Percentiles rank a stretch among this genome's conserved stretches.
Conservation (phyloP, 35 echinoderm and acorn worm genomes). For the Diadema setosum region DNA sequence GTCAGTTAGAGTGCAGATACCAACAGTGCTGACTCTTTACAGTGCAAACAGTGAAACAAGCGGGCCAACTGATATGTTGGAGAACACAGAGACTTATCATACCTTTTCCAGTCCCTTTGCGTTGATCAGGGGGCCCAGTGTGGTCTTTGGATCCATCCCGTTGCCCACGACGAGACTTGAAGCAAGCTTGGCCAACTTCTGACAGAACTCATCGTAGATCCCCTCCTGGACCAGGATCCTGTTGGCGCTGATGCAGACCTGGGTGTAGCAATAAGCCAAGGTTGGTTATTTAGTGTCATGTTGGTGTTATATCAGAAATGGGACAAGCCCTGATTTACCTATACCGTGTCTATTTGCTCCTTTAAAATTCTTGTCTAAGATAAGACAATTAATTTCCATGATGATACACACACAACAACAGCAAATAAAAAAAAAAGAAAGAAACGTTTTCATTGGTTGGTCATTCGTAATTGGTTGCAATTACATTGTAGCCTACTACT, state of each 20-base stretch:
- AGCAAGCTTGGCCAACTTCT: constrained; percentile 37
- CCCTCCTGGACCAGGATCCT: constrained; percentile 78
- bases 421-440: too few species aligned
- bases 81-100: too few species aligned
- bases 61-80: too few species aligned
- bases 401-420: too few species aligned
- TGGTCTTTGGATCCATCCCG: constrained; percentile 63
- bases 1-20: too few species aligned
- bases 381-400: not conserved
- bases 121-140: constrained; percentile 95
- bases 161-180: constrained; percentile 70
- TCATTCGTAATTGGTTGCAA: too few species aligned
- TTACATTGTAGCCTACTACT: too few species aligned
- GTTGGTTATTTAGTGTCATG: not conserved
- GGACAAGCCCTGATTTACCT: not conserved
- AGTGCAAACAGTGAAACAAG: too few species aligned
- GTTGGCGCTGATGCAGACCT: constrained; percentile 90
- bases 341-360: not conserved
- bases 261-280: not conserved
- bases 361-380: not conserved
- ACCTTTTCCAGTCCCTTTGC: constrained; percentile 82
- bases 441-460: too few species aligned
- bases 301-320: not conserved
- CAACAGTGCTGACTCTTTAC: too few species aligned
- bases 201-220: constrained; percentile 86